Conservation (phyloP, 2,797 vertebrate species). For the Dendrocincla tyrannina region DNA sequence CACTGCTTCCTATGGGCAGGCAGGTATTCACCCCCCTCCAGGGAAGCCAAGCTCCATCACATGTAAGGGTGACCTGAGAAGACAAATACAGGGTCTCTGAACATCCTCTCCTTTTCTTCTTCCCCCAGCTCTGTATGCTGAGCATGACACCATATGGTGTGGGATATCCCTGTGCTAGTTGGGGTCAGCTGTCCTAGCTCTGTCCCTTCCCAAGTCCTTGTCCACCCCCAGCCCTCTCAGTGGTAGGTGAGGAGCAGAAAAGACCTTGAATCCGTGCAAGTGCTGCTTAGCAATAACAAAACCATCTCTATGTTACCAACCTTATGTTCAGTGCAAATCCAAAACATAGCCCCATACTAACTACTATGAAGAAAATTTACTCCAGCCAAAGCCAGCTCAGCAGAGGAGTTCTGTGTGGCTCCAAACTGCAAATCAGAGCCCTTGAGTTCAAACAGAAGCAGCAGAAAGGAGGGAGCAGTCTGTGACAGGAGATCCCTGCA, state of each 20-base stretch:
- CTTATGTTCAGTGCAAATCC: background rate
- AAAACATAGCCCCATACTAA: background rate
- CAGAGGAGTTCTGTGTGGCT: background rate
- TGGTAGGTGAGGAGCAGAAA: background rate
- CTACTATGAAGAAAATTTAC: background rate
- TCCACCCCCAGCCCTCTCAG: rapidly evolving
- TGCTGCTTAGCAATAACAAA: background rate
- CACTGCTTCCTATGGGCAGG: background rate
- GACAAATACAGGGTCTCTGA: background rate
- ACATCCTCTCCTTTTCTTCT: background rate
- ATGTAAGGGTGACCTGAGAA: rapidly evolving
- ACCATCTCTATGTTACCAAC: background rate
- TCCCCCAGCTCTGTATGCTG: background rate
- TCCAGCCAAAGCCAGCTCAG: background rate
- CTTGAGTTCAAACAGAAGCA: background rate
- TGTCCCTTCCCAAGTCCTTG: rapidly evolving
- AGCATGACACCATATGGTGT: background rate
- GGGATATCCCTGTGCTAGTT: rapidly evolving
- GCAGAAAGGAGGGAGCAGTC: rapidly evolving
- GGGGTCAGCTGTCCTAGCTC: background rate
- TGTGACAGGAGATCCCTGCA: background rate
- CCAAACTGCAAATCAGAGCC: background rate
- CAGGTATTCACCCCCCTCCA: background rate
- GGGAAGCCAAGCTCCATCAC: background rate
- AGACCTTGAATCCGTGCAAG: background rate